Evolutionary conservation across 30 jellyfish, hydroid and myxozoan genomes (phyloP).

Genomic region (Aurelia coerulea): DNA sequence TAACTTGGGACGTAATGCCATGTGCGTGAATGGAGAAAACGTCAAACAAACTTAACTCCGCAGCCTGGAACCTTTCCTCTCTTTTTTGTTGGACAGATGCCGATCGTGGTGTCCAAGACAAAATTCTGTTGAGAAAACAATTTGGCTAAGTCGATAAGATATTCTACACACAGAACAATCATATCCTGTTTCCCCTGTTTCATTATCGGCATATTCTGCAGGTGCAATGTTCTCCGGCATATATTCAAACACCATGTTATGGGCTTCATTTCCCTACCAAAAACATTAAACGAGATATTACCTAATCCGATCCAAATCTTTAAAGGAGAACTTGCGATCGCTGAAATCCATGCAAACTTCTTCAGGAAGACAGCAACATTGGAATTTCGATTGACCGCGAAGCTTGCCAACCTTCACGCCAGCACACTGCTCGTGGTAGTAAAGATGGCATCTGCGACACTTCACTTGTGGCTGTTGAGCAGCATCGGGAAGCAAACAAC

Average conservation of each 20-base stretch:
- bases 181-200: too few relatives aligned
- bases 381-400: background rate
- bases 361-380: constrained; percentile 11
- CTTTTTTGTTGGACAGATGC: background rate
- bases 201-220: too few relatives aligned
- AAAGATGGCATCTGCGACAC: constrained; percentile 2
- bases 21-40: background rate
- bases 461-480: constrained; percentile 1
- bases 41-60: background rate
- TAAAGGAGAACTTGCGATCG: background rate
- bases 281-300: background rate
- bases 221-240: background rate
- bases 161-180: background rate
- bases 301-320: background rate
- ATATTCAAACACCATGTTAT: background rate
- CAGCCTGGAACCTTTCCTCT: constrained; percentile 2
- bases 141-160: background rate
- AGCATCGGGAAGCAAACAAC: background rate
- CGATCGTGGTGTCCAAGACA: constrained; percentile 8
- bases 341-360: constrained; percentile 2
- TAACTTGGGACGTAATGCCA: constrained; percentile 10
- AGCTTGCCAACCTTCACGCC: background rate
- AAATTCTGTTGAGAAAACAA: background rate
- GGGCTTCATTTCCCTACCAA: background rate
- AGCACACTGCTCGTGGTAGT: constrained; percentile 6